A percentile compares a stretch with the other conserved stretches of the same genome.
These are phyloP conservation scores for Myiotriccus ornatus DNA, from an alignment of 2,797 vertebrate genomes.

Conservation along the genomic window DNA sequence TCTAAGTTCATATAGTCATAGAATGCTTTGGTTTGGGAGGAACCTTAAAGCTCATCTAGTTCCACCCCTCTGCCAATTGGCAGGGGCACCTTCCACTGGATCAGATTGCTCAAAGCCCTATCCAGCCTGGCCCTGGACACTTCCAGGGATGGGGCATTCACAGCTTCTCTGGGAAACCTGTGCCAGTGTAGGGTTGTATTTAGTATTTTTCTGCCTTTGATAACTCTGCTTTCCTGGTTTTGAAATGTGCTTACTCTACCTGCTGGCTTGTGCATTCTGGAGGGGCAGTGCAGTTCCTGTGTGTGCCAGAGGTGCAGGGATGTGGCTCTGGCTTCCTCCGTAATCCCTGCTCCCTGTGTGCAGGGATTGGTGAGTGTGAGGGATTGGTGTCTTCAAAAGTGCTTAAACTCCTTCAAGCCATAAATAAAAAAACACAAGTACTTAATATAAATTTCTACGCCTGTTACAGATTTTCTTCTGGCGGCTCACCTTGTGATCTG, in stretches of 20 bases:
- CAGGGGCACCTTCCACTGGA: background rate
- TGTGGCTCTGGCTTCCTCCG: accelerated
- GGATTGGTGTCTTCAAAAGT: background rate
- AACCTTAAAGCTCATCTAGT: background rate
- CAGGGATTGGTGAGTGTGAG: background rate
- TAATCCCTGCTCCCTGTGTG: background rate
- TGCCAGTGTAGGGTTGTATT: background rate
- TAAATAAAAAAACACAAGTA: background rate
- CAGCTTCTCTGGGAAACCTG: background rate
- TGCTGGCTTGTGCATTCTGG: background rate
- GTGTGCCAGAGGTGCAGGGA: background rate
- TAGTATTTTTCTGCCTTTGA: background rate
- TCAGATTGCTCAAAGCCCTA: background rate
- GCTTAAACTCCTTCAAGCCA: background rate
- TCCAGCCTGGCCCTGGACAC: background rate
- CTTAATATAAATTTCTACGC: background rate
- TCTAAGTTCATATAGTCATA: background rate
- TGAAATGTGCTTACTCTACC: background rate
- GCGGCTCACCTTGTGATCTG: background rate
- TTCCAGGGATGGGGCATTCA: background rate
- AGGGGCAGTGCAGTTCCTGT: background rate
- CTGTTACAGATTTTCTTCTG: background rate
- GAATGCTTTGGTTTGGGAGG: background rate
- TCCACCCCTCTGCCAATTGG: background rate
- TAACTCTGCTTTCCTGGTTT: background rate